These are phyloP conservation scores for Taphrorychus bicolor DNA, from an alignment of 2,888 invertebrate genomes.

Conservation along the genomic window DNA sequence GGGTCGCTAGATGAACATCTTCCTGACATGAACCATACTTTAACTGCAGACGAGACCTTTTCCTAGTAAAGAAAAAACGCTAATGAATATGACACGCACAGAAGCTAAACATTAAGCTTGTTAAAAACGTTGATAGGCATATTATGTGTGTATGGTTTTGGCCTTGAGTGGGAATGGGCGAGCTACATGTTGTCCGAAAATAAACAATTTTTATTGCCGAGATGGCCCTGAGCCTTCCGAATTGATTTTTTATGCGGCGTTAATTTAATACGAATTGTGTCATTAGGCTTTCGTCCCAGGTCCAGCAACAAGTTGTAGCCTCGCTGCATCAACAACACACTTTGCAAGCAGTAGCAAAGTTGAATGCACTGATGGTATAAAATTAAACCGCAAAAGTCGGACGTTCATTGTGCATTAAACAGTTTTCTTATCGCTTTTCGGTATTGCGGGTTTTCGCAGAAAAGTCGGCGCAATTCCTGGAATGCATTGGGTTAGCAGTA, in stretches of 20 bases:
- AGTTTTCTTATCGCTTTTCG: neutral
- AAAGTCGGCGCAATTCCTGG: neutral
- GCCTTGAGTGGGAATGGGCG: neutral
- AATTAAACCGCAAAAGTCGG: neutral
- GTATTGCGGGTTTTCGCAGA: neutral
- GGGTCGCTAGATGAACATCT: too few relatives aligned
- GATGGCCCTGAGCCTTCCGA: slow-evolving; percentile 10
- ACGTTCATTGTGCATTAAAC: neutral
- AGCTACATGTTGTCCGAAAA: slow-evolving; percentile 17
- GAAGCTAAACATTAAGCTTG: neutral
- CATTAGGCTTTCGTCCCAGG: neutral
- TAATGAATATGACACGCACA: neutral
- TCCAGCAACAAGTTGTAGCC: neutral
- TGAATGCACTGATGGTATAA: neutral
- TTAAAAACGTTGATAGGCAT: neutral
- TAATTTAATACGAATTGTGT: slow-evolving; percentile 20
- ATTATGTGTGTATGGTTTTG: slow-evolving; percentile 1
- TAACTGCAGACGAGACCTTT: too few relatives aligned
- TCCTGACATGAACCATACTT: too few relatives aligned
- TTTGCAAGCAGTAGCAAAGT: too few relatives aligned
- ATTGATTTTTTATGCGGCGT: slow-evolving; percentile 8
- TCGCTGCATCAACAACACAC: neutral
- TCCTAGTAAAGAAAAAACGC: neutral
- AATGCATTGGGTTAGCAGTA: neutral
- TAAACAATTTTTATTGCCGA: slow-evolving; percentile 18